Percentiles rank a stretch among this genome's conserved stretches.
Conservation (phyloP, 2,888 invertebrate species). For the Heliconius charithonia region DNA sequence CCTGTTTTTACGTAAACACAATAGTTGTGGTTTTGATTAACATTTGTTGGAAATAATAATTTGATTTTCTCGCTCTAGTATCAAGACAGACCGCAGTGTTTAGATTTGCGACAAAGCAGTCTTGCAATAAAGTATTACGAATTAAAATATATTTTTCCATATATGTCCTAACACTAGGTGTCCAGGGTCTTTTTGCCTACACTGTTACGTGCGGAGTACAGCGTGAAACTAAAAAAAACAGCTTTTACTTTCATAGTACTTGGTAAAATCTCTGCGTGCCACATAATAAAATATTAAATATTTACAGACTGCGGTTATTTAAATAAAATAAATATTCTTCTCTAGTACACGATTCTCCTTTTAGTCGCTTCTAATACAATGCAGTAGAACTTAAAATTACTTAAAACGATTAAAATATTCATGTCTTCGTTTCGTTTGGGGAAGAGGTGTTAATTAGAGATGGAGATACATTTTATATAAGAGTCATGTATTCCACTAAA, state of each 20-base stretch:
- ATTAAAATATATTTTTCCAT: background rate
- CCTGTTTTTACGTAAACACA: too few species aligned
- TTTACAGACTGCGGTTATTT: slow-evolving; percentile 41
- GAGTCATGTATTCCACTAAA: background rate
- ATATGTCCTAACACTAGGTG: background rate
- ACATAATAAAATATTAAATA: background rate
- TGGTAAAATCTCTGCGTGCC: background rate
- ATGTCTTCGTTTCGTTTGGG: slow-evolving; percentile 52
- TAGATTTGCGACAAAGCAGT: background rate
- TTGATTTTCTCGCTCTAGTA: background rate
- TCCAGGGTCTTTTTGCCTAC: background rate
- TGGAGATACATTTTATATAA: slow-evolving; percentile 36
- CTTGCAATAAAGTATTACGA: background rate
- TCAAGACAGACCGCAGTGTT: background rate
- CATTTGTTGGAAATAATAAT: background rate
- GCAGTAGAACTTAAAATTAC: slow-evolving; percentile 31
- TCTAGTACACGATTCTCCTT: slow-evolving; percentile 25
- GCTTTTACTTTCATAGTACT: too few species aligned
- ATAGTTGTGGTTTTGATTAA: background rate
- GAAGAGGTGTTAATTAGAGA: slow-evolving; percentile 57
- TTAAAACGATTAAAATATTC: slow-evolving; percentile 35
- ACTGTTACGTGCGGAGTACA: background rate
- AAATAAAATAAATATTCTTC: slow-evolving; percentile 47
- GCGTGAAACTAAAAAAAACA: too few species aligned
- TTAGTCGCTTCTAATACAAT: slow-evolving; percentile 33